Base-by-base conservation (phyloP, 2,113 vertebrate genomes). In the Grammomys dolichurus region DNA sequence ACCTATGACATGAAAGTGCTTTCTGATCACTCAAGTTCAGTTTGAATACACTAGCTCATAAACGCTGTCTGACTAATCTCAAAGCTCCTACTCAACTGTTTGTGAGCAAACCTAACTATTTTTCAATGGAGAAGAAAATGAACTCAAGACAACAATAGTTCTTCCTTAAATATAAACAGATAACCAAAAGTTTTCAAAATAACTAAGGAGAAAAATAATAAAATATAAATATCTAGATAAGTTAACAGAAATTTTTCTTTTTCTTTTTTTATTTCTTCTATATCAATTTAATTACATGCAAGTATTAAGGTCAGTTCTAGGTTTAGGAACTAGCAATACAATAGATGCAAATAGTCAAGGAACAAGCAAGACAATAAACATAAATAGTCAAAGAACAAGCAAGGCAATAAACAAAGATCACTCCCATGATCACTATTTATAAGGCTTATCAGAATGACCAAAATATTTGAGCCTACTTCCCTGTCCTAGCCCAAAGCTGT, bases 161-260 rank as follows among this genome's bases (percentile, higher is more conserved):
- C 13, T 65, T 72, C 54, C 67, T 89, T 75, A 86, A 70, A 58
- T 46, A 90, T 46, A 58, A 95, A 82, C 9, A 92, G 65, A 84
- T 36, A 75, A 73, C 5, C 67, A 86, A 91, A 24, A 4, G 3
- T 72, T 77, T 89, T 72, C 31, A 86, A 14, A 19, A 40, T 11
- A 95, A 85, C 28, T 20, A 58, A 73, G 17, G 2, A 69, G 63
- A 80, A 82, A 16, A 10, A 70, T 43, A 16, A 78, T 51, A 78
- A 51, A 78, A 51, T 54, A 78, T 78, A 78, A 81, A 22, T 13
- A 65, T 48, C 31, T 70, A 70, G 31, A 58, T 46, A 63, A 17
- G 31, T n/a, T 70, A 70, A 70, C 33, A 36, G 69, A 36, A 69
- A 9, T 51, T 7, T 51, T 51, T 65, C 19, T 60, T 60, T 24